A percentile compares a stretch with the other conserved stretches of the same genome.
Evolutionary conservation across 2,113 vertebrate genomes (phyloP).

Genomic region (Notarius quadriscutis): DNA sequence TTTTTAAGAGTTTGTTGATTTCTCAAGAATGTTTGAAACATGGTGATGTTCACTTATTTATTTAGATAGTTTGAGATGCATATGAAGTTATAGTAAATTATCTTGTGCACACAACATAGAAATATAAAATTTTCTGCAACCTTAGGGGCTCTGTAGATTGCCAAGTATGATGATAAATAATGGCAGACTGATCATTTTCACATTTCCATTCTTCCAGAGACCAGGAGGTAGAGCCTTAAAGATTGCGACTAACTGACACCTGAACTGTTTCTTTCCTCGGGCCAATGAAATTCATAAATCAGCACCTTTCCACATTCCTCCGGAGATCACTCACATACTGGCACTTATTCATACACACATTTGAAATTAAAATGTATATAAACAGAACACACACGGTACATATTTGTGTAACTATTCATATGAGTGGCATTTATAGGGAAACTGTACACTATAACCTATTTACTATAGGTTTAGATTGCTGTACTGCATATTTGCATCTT

Average conservation of each 20-base stretch:
- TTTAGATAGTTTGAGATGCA: too few relatives aligned
- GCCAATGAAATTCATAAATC: slow-evolving; percentile 10
- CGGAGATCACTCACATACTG: background rate
- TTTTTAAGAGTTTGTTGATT: too few relatives aligned
- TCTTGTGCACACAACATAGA: too few relatives aligned
- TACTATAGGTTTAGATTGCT: background rate
- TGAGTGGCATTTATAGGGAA: background rate
- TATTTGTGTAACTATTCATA: background rate
- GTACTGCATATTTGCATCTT: background rate
- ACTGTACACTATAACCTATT: background rate
- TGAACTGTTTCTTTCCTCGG: background rate
- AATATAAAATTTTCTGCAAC: too few relatives aligned
- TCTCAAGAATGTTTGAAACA: too few relatives aligned
- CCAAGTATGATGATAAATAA: background rate
- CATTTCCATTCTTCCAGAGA: background rate
- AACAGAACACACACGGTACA: background rate
- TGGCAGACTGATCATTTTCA: background rate
- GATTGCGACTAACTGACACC: background rate
- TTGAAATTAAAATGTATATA: background rate
- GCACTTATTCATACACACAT: background rate
- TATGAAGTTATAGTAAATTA: too few relatives aligned
- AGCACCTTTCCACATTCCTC: background rate
- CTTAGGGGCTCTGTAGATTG: too few relatives aligned
- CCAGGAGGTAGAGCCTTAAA: background rate
- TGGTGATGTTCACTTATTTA: too few relatives aligned